A percentile compares a stretch with the other conserved stretches of the same genome.
These are phyloP conservation scores for Megamerina dolium DNA, from an alignment of 2,888 invertebrate genomes.

Conservation along the genomic window DNA sequence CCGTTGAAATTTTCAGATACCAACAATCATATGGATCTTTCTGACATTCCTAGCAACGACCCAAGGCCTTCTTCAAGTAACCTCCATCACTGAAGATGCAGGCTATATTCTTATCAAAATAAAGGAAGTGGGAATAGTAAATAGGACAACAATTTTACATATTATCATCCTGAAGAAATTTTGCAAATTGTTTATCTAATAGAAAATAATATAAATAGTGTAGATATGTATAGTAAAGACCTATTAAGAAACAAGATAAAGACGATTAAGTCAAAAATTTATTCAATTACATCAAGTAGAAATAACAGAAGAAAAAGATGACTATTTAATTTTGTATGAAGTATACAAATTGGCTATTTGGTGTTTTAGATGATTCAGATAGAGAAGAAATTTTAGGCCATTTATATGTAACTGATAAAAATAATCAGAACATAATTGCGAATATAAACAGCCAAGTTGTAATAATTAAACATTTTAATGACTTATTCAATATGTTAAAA, in stretches of 20 bases:
- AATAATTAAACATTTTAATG: background rate
- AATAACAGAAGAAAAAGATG: background rate
- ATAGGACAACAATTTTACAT: background rate
- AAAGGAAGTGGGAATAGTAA: background rate
- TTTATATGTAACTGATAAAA: background rate
- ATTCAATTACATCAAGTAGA: background rate
- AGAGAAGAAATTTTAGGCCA: background rate
- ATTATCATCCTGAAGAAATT: background rate
- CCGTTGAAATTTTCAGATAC: conserved; percentile 6
- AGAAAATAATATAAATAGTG: background rate
- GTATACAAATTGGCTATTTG: background rate
- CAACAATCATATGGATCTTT: background rate
- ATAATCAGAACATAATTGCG: background rate
- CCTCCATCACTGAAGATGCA: background rate
- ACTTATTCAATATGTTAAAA: background rate
- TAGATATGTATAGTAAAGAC: background rate
- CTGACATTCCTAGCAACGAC: background rate
- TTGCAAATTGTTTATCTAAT: background rate
- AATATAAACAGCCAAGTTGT: background rate
- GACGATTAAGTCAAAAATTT: background rate
- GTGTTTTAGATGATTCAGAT: background rate
- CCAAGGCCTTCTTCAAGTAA: background rate
- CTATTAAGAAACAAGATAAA: background rate
- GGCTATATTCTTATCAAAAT: background rate
- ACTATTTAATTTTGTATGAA: background rate